A percentile compares a stretch with the other conserved stretches of the same genome.
Conservation (phyloP, 2,888 invertebrate genomes). For the Stegana nigrithorax region DNA sequence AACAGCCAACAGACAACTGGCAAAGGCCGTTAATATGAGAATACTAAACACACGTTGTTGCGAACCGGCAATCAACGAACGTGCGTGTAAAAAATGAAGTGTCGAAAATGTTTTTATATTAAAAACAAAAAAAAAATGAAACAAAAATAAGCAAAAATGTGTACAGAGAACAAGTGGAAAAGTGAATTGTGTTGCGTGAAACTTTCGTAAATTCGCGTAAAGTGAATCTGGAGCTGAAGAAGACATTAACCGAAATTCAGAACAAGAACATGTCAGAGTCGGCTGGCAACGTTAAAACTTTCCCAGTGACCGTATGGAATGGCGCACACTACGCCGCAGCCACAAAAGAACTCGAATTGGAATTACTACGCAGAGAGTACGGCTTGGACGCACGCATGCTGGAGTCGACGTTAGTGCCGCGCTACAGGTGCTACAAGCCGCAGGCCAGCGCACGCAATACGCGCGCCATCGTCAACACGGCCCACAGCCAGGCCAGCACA, state of each 20-base stretch:
- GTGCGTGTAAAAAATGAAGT: background rate
- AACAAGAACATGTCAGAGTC: background rate
- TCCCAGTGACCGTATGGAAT: slow-evolving; percentile 60
- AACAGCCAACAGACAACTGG: slow-evolving; percentile 31
- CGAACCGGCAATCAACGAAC: slow-evolving; percentile 45
- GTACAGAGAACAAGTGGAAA: slow-evolving; percentile 17
- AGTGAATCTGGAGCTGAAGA: background rate
- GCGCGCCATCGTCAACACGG: slow-evolving; percentile 32
- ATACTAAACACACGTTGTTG: background rate
- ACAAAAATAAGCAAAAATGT: slow-evolving; percentile 10
- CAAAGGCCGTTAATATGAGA: background rate
- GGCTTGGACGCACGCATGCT: slow-evolving; percentile 60
- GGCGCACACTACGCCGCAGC: slow-evolving; percentile 62
- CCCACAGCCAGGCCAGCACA: background rate
- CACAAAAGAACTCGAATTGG: slow-evolving; percentile 50
- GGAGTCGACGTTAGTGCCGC: slow-evolving; percentile 58
- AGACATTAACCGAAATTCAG: background rate
- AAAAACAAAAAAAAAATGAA: slow-evolving; percentile 42
- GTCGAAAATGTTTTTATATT: slow-evolving; percentile 38
- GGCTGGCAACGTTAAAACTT: slow-evolving; percentile 3
- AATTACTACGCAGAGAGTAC: slow-evolving; percentile 54
- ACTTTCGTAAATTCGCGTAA: background rate
- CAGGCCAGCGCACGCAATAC: slow-evolving; percentile 58
- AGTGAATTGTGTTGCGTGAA: background rate
- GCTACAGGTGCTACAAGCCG: slow-evolving; percentile 52